phyloP scores from a whole-genome alignment of 2,888 invertebrate genomes.

The Pemphredon lugubris region DNA sequence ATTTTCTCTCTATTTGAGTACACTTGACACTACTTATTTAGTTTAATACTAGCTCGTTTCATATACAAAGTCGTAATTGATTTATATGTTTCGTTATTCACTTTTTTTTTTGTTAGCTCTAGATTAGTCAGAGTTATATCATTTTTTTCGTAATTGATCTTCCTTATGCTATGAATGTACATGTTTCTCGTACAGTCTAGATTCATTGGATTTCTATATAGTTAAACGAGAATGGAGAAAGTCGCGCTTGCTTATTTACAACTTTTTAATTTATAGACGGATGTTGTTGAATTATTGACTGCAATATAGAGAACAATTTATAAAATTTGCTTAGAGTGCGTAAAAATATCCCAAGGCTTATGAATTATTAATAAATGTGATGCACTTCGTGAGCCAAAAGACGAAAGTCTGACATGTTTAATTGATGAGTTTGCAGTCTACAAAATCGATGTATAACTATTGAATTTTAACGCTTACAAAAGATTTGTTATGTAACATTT shows the following conservation, averaged over 20 bases:
- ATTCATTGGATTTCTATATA: slow-evolving; percentile 8
- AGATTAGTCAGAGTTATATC: neutral
- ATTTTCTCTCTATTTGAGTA: slow-evolving; percentile 11
- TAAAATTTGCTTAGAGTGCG: slow-evolving; percentile 20
- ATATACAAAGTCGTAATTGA: slow-evolving; percentile 20
- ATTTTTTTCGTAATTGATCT: slow-evolving; percentile 3
- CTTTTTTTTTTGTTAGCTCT: neutral
- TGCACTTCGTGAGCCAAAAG: neutral
- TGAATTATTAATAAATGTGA: slow-evolving; percentile 6
- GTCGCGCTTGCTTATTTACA: slow-evolving; percentile 30
- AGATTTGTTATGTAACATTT: too few species aligned
- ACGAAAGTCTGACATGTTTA: neutral
- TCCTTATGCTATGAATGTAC: slow-evolving; percentile 10
- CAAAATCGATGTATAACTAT: too few species aligned
- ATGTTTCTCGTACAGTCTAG: slow-evolving; percentile 24
- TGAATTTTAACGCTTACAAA: too few species aligned
- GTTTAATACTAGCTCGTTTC: slow-evolving; percentile 13
- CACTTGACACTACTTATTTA: slow-evolving; percentile 8
- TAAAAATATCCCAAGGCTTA: slow-evolving; percentile 7
- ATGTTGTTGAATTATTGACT: slow-evolving; percentile 14
- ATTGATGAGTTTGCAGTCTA: neutral
- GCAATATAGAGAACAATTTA: slow-evolving; percentile 6
- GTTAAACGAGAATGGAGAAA: slow-evolving; percentile 17
- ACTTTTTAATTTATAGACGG: slow-evolving; percentile 14
- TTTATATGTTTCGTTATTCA: slow-evolving; percentile 1